Evolutionary conservation across 1,140 invertebrate species (phyloP).

Genomic region (Ridgeia piscesae): DNA sequence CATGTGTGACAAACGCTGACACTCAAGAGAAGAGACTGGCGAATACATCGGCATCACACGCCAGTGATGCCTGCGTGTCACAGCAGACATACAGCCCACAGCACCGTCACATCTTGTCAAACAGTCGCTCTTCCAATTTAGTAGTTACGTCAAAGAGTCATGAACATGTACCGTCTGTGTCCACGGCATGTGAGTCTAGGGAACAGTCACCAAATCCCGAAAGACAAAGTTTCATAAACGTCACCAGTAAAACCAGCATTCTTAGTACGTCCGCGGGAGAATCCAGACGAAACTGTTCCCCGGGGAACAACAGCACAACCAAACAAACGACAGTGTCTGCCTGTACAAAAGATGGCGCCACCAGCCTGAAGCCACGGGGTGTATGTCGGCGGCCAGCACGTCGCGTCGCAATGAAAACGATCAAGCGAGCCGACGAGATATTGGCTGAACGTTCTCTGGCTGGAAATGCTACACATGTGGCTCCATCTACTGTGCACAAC

Average conservation of each 20-base stretch:
- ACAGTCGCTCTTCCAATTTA: neutral
- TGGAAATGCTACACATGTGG: neutral
- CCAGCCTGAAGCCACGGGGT: neutral
- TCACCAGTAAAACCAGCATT: neutral
- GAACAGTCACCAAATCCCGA: neutral
- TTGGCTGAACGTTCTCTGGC: neutral
- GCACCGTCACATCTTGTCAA: neutral
- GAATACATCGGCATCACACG: neutral
- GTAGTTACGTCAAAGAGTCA: neutral
- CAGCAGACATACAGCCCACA: neutral
- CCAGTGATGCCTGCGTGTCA: neutral
- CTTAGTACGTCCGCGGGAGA: neutral
- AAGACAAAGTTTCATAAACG: neutral
- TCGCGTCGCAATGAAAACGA: neutral
- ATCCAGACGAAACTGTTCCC: too few species aligned
- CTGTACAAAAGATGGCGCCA: neutral
- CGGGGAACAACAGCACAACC: neutral
- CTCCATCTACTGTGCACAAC: neutral
- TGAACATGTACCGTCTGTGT: neutral
- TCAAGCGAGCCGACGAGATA: neutral
- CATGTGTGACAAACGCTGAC: neutral
- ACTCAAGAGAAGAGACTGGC: neutral
- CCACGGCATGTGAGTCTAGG: neutral
- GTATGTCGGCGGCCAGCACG: neutral
- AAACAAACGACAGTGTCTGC: neutral